Percentiles rank a stretch among this genome's conserved stretches.
Evolutionary conservation across 2,797 vertebrate species (phyloP).

Genomic region (Iguana delicatissima): DNA sequence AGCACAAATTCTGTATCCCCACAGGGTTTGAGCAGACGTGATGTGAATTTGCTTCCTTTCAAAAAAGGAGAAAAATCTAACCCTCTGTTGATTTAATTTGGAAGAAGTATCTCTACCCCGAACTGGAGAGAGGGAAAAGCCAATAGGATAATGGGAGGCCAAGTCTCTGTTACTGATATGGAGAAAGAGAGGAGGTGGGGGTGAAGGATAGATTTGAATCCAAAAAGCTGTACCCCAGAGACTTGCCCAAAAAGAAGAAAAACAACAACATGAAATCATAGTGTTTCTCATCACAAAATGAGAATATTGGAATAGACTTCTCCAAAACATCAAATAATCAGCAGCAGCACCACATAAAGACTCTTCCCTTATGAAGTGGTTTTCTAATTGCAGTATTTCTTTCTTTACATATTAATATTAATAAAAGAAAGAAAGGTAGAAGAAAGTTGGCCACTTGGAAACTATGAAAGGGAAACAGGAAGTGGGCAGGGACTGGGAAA

Average conservation of each 20-base stretch:
- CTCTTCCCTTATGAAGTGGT: no score
- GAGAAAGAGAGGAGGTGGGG: background rate
- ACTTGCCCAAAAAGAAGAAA: background rate
- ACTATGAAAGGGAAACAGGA: background rate
- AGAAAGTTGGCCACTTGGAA: background rate
- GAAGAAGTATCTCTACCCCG: background rate
- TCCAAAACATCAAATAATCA: no score
- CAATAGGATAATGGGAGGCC: background rate
- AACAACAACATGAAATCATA: no score
- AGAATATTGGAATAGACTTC: no score
- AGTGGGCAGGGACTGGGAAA: background rate
- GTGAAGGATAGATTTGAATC: no score
- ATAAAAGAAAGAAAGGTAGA: no score
- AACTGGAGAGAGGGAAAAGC: background rate
- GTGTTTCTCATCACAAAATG: no score
- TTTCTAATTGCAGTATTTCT: no score
- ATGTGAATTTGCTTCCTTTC: background rate
- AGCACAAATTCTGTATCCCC: background rate
- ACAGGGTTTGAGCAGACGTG: background rate
- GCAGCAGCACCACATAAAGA: no score
- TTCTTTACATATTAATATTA: no score
- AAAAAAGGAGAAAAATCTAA: background rate
- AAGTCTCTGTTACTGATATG: background rate
- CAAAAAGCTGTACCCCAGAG: background rate
- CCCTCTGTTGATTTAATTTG: background rate